Conservation (phyloP, 2,888 invertebrate species). For the Arctia plantaginis region DNA sequence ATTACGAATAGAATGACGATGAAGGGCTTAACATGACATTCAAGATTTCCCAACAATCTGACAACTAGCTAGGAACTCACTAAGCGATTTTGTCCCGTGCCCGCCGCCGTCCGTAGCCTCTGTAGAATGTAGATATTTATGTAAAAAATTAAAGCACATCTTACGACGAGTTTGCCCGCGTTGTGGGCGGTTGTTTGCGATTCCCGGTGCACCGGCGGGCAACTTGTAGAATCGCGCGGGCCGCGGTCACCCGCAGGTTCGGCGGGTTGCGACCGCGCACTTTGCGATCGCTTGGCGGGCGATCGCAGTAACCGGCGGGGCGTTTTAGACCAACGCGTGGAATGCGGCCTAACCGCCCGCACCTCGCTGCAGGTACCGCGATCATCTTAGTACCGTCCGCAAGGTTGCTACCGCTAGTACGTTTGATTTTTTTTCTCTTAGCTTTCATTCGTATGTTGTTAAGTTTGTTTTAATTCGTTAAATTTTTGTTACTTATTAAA, state of each 20-base stretch:
- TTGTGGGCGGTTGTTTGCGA: not conserved
- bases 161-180: not conserved
- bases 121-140: constrained; percentile 12
- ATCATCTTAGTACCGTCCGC: too few species aligned
- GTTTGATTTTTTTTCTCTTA: too few species aligned
- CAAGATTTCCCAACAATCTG: not conserved
- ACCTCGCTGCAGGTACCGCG: too few species aligned
- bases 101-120: not conserved
- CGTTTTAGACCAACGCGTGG: too few species aligned
- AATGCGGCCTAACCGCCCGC: too few species aligned
- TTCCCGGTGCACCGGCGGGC: not conserved
- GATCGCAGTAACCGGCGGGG: too few species aligned
- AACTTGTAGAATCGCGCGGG: not conserved
- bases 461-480: too few species aligned
- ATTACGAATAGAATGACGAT: not conserved
- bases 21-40: not conserved
- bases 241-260: not conserved
- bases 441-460: too few species aligned
- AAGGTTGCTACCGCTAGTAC: too few species aligned
- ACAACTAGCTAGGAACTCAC: not conserved
- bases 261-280: too few species aligned
- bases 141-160: constrained; percentile 7
- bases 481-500: too few species aligned
- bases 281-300: too few species aligned
- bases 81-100: not conserved